Evolutionary conservation across 2,113 vertebrate genomes (phyloP), one percentile per base, ranked within the genome.

Genomic region (Rhizomys pruinosus): DNA sequence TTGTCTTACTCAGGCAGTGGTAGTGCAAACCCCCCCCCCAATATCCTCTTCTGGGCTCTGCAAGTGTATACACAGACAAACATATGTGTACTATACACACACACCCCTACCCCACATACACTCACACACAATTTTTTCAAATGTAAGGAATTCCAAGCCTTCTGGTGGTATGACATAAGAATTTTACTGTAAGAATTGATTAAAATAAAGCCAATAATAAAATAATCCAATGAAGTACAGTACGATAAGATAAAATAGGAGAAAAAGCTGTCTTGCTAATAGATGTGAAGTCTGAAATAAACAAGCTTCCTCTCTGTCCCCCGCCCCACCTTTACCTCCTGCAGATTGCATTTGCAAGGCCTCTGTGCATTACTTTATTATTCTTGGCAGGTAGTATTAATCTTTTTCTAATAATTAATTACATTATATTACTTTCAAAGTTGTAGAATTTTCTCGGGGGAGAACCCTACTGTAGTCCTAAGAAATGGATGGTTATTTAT

Each of bases 391-490:
- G 96, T 73, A 94, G 25, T 71, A 73, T 90, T 96, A 97, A 97
- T 96, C 94, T 94, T 19, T 90, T 96, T 93, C 92, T 93, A 93
- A 95, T 95, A 96, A 98, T 98, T 98, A 97, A 98, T 98, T 98
- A 94, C 37, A 72, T 74, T 97, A 88, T 93, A 92, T 92, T 96
- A 94, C 91, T 97, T 97, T 92, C 96, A 95, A 95, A 95, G 94
- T 94, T 94, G 92, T 76, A 57, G 64, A 78, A 78, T 59, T 94
- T 96, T 94, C 97, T 96, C 69, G 2, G 96, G 97, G 93, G 96
- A 80, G 95, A 94, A 76, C 87, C 97, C 93, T 15, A 92, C 86
- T 7, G 87, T 47, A 57, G 82, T 81, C 84, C 97, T 97, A 95
- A 95, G 76, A 92, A 97, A 92, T 3, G 44, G 80, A 95, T 96